These are phyloP conservation scores for Nephrotoma guestfalica DNA, from an alignment of 2,888 invertebrate species.

Conservation along the genomic window DNA sequence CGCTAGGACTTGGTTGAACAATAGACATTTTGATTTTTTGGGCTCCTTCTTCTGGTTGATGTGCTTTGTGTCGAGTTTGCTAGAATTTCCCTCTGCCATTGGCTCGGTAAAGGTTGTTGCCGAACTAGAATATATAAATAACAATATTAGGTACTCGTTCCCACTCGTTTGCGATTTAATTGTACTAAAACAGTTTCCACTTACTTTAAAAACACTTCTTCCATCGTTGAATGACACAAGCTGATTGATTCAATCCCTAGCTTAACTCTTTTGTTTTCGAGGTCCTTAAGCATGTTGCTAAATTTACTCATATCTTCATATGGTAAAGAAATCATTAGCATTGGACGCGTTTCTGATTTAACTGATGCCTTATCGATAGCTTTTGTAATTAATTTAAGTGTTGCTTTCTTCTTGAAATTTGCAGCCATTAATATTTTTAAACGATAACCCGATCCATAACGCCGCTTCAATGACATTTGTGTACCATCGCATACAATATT, in stretches of 20 bases:
- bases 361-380: conserved; percentile 19
- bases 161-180: not conserved
- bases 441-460: conserved; percentile 36
- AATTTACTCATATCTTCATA: conserved; percentile 40
- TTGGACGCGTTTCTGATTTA: conserved; percentile 20
- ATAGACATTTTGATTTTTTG: not conserved
- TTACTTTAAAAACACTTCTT: conserved; percentile 80
- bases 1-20: conserved; percentile 19
- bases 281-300: conserved; percentile 41
- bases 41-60: not conserved
- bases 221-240: conserved; percentile 75
- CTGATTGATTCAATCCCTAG: conserved; percentile 66
- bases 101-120: not conserved
- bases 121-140: not conserved
- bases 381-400: conserved; percentile 19
- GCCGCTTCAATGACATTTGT: conserved; percentile 64
- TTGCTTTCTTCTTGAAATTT: conserved; percentile 16
- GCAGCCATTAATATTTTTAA: conserved; percentile 22
- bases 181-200: conserved; percentile 3
- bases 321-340: conserved; percentile 34
- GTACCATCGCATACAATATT: conserved; percentile 63
- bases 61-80: conserved; percentile 7
- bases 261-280: conserved; percentile 42
- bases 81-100: not conserved
- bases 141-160: no score